Evolutionary conservation across 2,113 vertebrate species (phyloP).

Genomic region (Apeltes quadracus): DNA sequence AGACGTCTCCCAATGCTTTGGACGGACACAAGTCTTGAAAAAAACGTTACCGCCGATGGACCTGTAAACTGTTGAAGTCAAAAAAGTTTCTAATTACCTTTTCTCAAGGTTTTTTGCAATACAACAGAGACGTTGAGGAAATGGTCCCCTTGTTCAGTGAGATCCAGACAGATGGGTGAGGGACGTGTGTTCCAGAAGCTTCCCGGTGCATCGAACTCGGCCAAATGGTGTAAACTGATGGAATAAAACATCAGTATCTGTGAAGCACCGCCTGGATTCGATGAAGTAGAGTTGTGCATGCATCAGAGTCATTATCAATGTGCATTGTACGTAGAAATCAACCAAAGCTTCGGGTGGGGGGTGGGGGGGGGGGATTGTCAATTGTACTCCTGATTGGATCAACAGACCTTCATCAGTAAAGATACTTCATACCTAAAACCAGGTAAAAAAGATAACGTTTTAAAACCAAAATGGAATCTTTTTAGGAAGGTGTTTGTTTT

Average conservation of each 20-base stretch:
- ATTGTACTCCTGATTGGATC: neutral
- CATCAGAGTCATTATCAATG: constrained; percentile 31
- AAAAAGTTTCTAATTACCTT: constrained; percentile 22
- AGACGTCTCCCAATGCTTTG: constrained; percentile 27
- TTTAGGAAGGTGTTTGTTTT: neutral
- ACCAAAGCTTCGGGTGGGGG: constrained; percentile 56
- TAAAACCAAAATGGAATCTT: constrained; percentile 4
- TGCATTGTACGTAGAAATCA: constrained; percentile 48
- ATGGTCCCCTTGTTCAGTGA: neutral
- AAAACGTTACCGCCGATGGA: constrained; percentile 1
- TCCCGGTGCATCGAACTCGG: neutral
- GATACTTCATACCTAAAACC: neutral
- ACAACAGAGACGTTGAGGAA: constrained; percentile 8
- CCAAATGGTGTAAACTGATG: constrained; percentile 43
- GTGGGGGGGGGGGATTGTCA: too few relatives aligned
- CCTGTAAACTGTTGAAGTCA: constrained; percentile 18
- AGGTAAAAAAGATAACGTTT: neutral
- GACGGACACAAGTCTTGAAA: constrained; percentile 4
- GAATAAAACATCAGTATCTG: constrained; percentile 65
- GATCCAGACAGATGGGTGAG: constrained; percentile 6
- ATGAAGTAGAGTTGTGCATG: constrained; percentile 47
- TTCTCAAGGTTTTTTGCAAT: constrained; percentile 45
- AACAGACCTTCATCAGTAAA: neutral
- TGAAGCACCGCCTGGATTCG: constrained; percentile 30
- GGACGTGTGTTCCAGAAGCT: neutral